These are phyloP conservation scores for Matsumurasca onukii DNA, from an alignment of 1,140 invertebrate genomes.

Conservation along the genomic window DNA sequence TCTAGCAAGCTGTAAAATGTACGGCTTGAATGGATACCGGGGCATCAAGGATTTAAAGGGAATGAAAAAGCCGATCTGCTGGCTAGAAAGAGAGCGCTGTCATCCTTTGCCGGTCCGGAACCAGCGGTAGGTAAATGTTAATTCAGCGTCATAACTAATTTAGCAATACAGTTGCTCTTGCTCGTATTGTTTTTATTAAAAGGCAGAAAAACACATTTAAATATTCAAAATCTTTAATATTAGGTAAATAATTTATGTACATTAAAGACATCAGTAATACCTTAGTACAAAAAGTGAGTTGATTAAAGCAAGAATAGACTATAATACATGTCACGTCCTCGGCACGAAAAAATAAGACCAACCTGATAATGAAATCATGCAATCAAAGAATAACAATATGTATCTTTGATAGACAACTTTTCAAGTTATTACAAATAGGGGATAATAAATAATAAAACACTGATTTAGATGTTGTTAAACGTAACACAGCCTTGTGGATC, in stretches of 20 bases:
- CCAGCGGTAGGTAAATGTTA: too few species aligned
- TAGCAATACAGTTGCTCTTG: too few species aligned
- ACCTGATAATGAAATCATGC: background rate
- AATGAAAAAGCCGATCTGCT: too few species aligned
- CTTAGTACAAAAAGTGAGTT: slow-evolving; percentile 17
- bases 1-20: too few species aligned
- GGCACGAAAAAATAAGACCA: background rate
- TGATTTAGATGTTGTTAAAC: slow-evolving; percentile 21
- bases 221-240: slow-evolving; percentile 15
- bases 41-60: too few species aligned
- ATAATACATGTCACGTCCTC: background rate
- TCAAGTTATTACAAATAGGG: background rate
- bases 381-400: background rate
- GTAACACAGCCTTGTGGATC: slow-evolving; percentile 28
- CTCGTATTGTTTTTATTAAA: too few species aligned
- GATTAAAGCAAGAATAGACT: background rate
- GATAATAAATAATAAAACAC: background rate
- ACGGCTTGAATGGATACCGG: too few species aligned
- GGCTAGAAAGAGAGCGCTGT: too few species aligned
- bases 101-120: too few species aligned
- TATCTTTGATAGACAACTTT: background rate
- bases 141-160: too few species aligned
- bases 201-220: background rate
- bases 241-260: slow-evolving; percentile 26
- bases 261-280: background rate